phyloP scores from a whole-genome alignment of 2,113 vertebrate genomes.

The Rhegmatorhina hoffmannsi region DNA sequence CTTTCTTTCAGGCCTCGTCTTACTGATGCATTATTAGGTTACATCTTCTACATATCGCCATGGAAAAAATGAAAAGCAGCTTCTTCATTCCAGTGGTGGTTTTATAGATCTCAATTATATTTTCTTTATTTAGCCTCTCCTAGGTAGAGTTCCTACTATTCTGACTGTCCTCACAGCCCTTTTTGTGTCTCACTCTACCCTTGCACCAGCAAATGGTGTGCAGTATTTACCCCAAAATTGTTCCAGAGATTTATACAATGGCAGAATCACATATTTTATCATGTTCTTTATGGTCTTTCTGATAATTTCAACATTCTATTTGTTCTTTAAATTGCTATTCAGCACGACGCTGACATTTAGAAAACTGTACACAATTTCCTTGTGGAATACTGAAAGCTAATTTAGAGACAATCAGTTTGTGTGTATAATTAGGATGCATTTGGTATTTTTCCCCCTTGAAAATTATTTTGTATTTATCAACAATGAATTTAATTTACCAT shows the following conservation, averaged over 20 bases:
- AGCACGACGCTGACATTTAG: conserved; percentile 30
- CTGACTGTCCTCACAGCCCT: neutral
- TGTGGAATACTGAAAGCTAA: conserved; percentile 35
- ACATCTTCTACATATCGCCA: accelerated
- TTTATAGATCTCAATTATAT: neutral
- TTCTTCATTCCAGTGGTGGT: neutral
- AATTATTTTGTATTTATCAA: conserved; percentile 51
- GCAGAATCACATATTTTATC: neutral
- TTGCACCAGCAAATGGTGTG: accelerated
- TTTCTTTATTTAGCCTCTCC: neutral
- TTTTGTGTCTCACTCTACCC: neutral
- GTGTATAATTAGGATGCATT: conserved; percentile 35
- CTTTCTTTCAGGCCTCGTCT: neutral
- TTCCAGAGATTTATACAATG: neutral
- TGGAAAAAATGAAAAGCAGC: neutral
- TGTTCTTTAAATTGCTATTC: conserved; percentile 43
- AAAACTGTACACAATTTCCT: conserved; percentile 40
- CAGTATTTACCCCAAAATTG: neutral
- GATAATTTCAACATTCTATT: conserved; percentile 14
- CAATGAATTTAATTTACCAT: conserved; percentile 22
- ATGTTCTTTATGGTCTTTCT: neutral
- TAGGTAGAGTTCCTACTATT: accelerated
- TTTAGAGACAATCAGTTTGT: conserved; percentile 18
- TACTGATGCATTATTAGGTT: neutral
- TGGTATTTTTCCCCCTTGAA: conserved; percentile 21